Evolutionary conservation across 1,140 invertebrate species (phyloP).

Genomic region (Chironomus striatipennis): DNA sequence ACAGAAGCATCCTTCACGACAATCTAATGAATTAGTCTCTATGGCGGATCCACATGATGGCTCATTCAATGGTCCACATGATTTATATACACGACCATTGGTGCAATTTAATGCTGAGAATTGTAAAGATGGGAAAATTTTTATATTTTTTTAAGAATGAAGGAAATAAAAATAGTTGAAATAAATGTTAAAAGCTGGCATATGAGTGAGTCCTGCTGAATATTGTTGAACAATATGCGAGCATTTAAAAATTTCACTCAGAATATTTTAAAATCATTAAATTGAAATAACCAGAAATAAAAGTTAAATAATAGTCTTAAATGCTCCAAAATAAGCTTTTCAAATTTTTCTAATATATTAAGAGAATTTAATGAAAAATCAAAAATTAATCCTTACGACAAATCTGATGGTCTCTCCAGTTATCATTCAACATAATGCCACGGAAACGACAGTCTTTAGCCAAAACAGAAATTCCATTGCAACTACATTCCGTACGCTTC

Average conservation of each 20-base stretch:
- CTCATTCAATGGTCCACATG: constrained; percentile 55
- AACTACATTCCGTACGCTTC: constrained; percentile 55
- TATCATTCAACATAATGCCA: constrained; percentile 48
- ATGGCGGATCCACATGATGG: constrained; percentile 44
- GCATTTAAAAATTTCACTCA: constrained; percentile 23
- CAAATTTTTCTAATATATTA: too few species aligned
- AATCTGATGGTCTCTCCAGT: constrained; percentile 62
- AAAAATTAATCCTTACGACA: constrained; percentile 62
- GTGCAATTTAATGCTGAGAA: constrained; percentile 58
- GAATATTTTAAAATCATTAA: too few species aligned
- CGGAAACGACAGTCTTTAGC: constrained; percentile 62
- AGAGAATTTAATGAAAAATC: too few species aligned
- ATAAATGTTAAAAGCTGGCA: too few species aligned
- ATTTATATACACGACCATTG: constrained; percentile 56
- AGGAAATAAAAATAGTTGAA: too few species aligned
- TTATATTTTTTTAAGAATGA: too few species aligned
- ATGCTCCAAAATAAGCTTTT: too few species aligned
- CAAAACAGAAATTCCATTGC: constrained; percentile 65
- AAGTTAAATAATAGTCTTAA: too few species aligned
- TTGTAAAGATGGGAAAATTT: too few species aligned
- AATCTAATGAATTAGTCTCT: constrained; percentile 38
- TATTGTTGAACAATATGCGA: neutral
- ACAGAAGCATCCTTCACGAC: constrained; percentile 83
- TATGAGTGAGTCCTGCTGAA: neutral
- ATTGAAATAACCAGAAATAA: too few species aligned